A percentile compares a stretch with the other conserved stretches of the same genome.
Evolutionary conservation across 2,888 invertebrate genomes (phyloP).

Genomic region (Polydrusus cervinus): DNA sequence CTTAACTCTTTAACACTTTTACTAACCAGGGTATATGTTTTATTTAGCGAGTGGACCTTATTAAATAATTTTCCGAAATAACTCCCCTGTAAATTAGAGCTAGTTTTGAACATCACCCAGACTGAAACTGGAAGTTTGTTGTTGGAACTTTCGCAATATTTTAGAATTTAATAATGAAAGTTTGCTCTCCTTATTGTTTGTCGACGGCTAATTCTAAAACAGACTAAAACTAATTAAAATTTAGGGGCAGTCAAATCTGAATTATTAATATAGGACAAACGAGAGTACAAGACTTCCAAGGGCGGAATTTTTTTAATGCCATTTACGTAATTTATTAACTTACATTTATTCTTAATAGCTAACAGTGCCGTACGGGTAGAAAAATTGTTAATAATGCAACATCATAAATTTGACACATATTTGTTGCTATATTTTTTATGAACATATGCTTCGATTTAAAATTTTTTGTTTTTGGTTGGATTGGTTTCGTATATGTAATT

Average conservation of each 20-base stretch:
- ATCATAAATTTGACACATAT: no score
- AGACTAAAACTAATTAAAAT: conserved; percentile 38
- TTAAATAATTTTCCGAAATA: conserved; percentile 10
- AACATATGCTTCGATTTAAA: no score
- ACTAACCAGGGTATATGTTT: no score
- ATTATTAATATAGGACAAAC: conserved; percentile 1
- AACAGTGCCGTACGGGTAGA: no score
- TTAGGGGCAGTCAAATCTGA: conserved; percentile 18
- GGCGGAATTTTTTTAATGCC: background rate
- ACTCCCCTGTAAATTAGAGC: conserved; percentile 25
- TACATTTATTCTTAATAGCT: background rate
- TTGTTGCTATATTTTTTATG: no score
- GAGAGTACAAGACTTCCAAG: background rate
- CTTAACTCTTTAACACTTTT: no score
- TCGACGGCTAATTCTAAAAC: conserved; percentile 33
- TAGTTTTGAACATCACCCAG: conserved; percentile 27
- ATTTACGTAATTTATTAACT: background rate
- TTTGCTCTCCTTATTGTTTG: conserved; percentile 39
- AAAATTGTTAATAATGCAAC: no score
- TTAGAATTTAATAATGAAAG: conserved; percentile 42
- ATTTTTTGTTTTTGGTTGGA: no score
- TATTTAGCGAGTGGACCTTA: background rate
- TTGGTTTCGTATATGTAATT: no score
- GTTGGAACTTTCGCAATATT: conserved; percentile 38
- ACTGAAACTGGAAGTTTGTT: conserved; percentile 29